Evolutionary conservation across 2,797 vertebrate genomes (phyloP), one percentile per base, ranked within the genome.

Genomic region (Gorsachius magnificus): DNA sequence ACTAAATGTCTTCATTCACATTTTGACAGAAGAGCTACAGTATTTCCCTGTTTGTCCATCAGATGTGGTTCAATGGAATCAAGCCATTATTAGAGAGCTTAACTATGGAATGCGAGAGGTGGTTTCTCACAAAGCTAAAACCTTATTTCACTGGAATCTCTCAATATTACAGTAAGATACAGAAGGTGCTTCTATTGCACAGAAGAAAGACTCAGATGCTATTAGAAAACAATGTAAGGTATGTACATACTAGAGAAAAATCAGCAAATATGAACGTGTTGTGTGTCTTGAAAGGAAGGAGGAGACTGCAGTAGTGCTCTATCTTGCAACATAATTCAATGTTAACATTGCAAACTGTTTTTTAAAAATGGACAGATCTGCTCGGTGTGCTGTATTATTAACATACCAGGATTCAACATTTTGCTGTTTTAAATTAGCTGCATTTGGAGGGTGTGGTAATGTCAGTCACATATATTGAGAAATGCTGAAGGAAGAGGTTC

Each of bases 321-420:
- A 41, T 14, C 75, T 95, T 96, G 86, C 93, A 89, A 89, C 94
- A 93, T 13, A 70, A 66, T 29, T 81, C 75, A n/a, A 38, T 64
- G 68, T 87, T 78, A 75, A 93, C 89, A n/a, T 16, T 43, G 45
- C 78, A 77, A 92, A 83, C 79, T 61, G 70, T 79, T 91, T 92
- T 89, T 95, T 84, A 95, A 60, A 83, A 85, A 16, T 87, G 95
- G 96, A 92, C 92, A 89, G 79, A 83, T 81, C 76, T 75, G 57
- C 58, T 77, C 46, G 14, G 60, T 64, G 64, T 70, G 77, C 86
- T 85, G 50, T 77, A 48, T 95, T 93, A 92, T 97, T 96, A 96
- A 95, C 95, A 96, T 97, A 92, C 96, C 96, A 96, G 75, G 28
- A 87, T 85, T 93, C 84, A 78, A 43, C 74, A 71, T 38, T 68